phyloP scores from a whole-genome alignment of 2,797 vertebrate genomes.

The Podarcis lilfordi region DNA sequence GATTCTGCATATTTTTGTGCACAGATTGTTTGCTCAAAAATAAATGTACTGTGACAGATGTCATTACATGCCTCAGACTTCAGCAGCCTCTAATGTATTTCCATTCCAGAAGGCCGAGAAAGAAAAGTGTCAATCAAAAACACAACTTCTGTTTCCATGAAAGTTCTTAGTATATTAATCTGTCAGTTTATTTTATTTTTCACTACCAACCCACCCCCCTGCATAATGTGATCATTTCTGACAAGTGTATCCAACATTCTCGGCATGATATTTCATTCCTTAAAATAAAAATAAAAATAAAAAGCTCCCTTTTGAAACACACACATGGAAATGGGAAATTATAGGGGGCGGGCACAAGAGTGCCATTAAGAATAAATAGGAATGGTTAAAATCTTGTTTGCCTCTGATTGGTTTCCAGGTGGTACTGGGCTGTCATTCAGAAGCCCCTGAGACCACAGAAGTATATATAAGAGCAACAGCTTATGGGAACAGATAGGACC shows the following conservation, averaged over 20 bases:
- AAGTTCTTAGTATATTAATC: constrained; percentile 49
- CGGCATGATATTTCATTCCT: constrained; percentile 1
- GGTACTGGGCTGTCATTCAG: background rate
- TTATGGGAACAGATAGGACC: background rate
- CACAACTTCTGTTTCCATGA: constrained; percentile 45
- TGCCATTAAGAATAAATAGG: background rate
- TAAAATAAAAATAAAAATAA: background rate
- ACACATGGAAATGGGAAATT: background rate
- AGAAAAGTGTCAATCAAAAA: constrained; percentile 66
- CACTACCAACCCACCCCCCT: constrained; percentile 4
- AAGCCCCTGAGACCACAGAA: background rate
- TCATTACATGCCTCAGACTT: constrained; percentile 51
- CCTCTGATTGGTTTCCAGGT: background rate
- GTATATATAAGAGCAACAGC: background rate
- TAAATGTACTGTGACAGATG: constrained; percentile 63
- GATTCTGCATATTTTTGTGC: constrained; percentile 57
- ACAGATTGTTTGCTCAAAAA: constrained; percentile 58
- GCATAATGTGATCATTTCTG: constrained; percentile 33
- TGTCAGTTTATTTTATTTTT: constrained; percentile 26
- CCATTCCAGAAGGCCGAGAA: constrained; percentile 46
- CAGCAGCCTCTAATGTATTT: constrained; percentile 46
- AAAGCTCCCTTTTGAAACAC: background rate
- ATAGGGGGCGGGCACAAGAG: background rate
- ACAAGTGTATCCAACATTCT: constrained; percentile 35
- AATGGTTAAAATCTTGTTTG: background rate